Evolutionary conservation across 2,113 vertebrate species (phyloP), one percentile per base, ranked within the genome.

Genomic region (Peromyscus californicus): DNA sequence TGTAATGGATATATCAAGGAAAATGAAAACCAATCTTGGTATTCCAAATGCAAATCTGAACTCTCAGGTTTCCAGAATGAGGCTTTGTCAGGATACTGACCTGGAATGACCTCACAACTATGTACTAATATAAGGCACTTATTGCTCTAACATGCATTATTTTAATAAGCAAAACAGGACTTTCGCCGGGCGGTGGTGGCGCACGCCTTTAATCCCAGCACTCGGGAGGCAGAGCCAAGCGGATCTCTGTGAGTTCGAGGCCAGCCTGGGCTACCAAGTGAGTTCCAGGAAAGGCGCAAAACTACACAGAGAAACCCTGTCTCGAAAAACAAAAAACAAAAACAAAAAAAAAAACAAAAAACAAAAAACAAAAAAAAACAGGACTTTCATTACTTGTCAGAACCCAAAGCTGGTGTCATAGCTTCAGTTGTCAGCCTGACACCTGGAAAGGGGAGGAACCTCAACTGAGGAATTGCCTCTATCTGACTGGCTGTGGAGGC

Each of bases 91-190:
- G 1, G 92, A 94, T 2, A 92, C 90, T 95, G 89, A 29, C 26
- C 57, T 93, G 90, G n/a, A 97, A 93, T 65, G 54, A 94, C 82
- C 78, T 92, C 54, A 91, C 21, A 95, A 75, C 78, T 96, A 45
- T 92, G 5, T 94, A 57, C 42, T 7, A 54, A 74, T 69, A 51
- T 98, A 93, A 36, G 89, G 45, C 90, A 91, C 96, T 86, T 2
- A 65, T 31, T 57, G 31, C 84, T 92, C 83, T 67, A 51, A 45
- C 76, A 22, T 10, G 54, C 54, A 22, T 74, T 78, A 39, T 48
- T 95, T 92, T 93, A 42, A 85, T 92, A 91, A 92, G n/a, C 85
- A 96, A 95, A 91, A 51, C 79, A 91, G 39, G 29, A 69, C 51
- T 96, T 94, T 57, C 8, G n/a, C n/a, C n/a, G n/a, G n/a, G n/a